Evolutionary conservation across 2,113 vertebrate genomes (phyloP), one percentile per base, ranked within the genome.

Genomic region (Pleuronectes platessa): DNA sequence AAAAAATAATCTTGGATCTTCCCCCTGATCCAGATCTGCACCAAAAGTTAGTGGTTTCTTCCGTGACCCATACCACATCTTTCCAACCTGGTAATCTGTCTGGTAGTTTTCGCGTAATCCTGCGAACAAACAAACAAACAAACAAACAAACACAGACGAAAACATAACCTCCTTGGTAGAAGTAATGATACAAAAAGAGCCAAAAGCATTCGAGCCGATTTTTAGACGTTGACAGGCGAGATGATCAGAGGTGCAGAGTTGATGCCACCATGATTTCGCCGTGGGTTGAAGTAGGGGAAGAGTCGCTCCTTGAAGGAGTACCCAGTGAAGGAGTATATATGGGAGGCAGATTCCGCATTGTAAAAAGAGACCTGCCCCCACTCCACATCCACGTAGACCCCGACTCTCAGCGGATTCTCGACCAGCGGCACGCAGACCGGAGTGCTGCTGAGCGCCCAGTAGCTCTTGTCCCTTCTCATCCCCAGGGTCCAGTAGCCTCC

Each of bases 351-450:
- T 21, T 90, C 87, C 17, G 76, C 90, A 0, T 96, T 92, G 62
- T 96, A 96, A 79, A 97, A 97, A 12, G 96, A 95, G 68, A 97
- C 93, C 31, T 95, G 89, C 1, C 94, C 94, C 2, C 86, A 93
- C n/a, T 93, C 92, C 2, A 94, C 80, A 80, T 97, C 96, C 70
- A 96, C 84, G 42, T 95, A 97, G 64, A 97, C 93, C 14, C 96
- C 96, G 0, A 97, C 84, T 7, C 87, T 88, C 51, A 90, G 90
- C 17, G 94, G 96, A 63, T 61, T 93, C 75, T 86, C 89, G 18
- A 20, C 81, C 78, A 89, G 94, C 0, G 61, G 86, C 73, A 96
- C 90, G 4, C 83, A 31, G 11, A 86, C 11, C 1, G 87, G 90
- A 15, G 71, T 83, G 77, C 68, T 83, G 65, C 70, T 71, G 26